A percentile compares a stretch with the other conserved stretches of the same genome.
These are phyloP conservation scores for Tetramorium parvispinum DNA, from an alignment of 1,140 invertebrate species.

Conservation along the genomic window DNA sequence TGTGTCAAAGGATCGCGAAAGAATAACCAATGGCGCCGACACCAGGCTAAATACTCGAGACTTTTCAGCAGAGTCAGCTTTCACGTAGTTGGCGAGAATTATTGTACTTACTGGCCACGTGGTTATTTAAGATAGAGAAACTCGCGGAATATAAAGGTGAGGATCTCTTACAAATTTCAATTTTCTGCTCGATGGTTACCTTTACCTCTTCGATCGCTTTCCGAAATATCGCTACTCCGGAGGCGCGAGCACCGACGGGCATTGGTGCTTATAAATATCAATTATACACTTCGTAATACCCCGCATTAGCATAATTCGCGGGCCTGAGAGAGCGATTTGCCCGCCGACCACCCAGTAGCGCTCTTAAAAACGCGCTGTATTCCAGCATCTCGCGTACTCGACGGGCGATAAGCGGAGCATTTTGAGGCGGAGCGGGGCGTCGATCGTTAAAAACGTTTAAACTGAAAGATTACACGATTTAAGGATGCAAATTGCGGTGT, in stretches of 20 bases:
- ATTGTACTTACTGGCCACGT: not conserved
- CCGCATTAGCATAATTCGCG: slow-evolving; percentile 83
- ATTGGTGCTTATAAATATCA: slow-evolving; percentile 82
- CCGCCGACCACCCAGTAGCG: slow-evolving; percentile 82
- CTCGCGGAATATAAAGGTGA: not conserved
- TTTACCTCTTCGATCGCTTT: not conserved
- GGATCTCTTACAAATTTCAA: slow-evolving; percentile 13
- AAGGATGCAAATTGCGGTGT: slow-evolving; percentile 82
- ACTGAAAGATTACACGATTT: slow-evolving; percentile 81
- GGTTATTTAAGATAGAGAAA: not conserved
- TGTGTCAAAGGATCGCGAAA: slow-evolving; percentile 57
- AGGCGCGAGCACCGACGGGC: slow-evolving; percentile 28
- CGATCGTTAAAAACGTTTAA: slow-evolving; percentile 79
- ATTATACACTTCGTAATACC: slow-evolving; percentile 82
- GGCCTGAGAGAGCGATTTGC: slow-evolving; percentile 77
- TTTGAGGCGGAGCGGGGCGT: slow-evolving; percentile 43
- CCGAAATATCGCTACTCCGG: slow-evolving; percentile 19
- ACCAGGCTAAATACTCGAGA: not conserved
- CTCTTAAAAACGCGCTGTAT: slow-evolving; percentile 60
- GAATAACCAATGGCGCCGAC: slow-evolving; percentile 42
- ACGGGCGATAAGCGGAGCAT: slow-evolving; percentile 4
- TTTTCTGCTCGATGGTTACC: not conserved
- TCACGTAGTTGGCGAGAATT: not conserved
- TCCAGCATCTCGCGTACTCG: not conserved
- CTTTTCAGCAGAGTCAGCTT: not conserved